phyloP scores from a whole-genome alignment of 2,113 vertebrate genomes.

The Macquaria australasica region DNA sequence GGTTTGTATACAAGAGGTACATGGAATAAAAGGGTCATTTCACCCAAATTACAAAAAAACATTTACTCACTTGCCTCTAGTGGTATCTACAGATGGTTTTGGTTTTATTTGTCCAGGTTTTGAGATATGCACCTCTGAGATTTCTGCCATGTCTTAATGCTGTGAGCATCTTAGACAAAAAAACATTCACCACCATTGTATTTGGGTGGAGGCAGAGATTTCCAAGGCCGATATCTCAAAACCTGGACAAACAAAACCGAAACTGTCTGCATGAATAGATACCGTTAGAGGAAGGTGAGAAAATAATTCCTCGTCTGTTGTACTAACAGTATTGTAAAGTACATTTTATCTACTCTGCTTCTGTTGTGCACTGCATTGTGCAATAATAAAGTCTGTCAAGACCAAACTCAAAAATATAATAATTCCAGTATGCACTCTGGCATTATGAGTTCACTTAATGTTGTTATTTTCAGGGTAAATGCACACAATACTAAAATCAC shows the following conservation, averaged over 20 bases:
- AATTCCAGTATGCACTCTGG: background rate
- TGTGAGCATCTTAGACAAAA: background rate
- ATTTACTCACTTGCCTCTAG: background rate
- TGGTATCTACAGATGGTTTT: background rate
- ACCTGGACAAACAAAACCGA: background rate
- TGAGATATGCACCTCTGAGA: background rate
- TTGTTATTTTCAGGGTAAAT: background rate
- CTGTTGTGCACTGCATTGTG: too few species aligned
- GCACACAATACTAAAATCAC: background rate
- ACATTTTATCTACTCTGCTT: background rate
- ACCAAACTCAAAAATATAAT: background rate
- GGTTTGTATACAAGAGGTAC: background rate
- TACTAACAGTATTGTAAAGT: too few species aligned
- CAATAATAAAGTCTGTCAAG: background rate
- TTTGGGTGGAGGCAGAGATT: background rate
- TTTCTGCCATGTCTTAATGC: background rate
- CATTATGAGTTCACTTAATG: background rate
- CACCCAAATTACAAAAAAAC: background rate
- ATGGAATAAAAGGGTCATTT: background rate
- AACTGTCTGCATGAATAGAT: background rate
- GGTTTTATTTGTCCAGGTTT: too few species aligned
- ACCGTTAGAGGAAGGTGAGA: background rate
- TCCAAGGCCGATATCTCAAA: background rate
- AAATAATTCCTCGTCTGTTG: background rate
- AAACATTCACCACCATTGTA: too few species aligned